Evolutionary conservation across 1,140 invertebrate species (phyloP).

Genomic region (Drosophila elegans): DNA sequence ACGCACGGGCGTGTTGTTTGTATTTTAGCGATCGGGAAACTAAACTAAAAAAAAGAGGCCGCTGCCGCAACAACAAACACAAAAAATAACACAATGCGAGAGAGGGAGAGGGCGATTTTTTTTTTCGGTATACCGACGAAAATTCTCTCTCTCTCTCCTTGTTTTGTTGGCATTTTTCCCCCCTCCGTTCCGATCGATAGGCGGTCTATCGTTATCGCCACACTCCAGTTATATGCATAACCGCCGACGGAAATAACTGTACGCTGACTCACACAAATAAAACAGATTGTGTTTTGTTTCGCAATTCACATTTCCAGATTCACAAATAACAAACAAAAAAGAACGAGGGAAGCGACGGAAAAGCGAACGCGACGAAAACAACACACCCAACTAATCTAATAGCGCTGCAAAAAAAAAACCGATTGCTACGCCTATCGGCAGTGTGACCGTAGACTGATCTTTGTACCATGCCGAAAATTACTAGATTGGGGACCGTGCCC

Average conservation of each 20-base stretch:
- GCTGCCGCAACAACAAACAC: conserved; percentile 46
- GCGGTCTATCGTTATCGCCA: conserved; percentile 19
- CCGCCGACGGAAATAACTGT: neutral
- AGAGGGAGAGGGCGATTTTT: conserved; percentile 7
- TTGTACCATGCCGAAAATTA: neutral
- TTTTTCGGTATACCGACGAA: conserved; percentile 10
- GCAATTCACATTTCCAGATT: conserved; percentile 27
- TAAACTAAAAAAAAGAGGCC: conserved; percentile 8
- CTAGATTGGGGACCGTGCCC: neutral
- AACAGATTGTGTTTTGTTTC: neutral
- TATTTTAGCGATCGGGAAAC: conserved; percentile 27
- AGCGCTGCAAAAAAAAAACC: too few species aligned
- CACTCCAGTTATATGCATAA: conserved; percentile 8
- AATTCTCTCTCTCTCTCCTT: conserved; percentile 8
- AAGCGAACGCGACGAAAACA: conserved; percentile 38
- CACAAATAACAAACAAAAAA: conserved; percentile 30
- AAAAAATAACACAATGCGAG: conserved; percentile 12
- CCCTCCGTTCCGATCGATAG: conserved; percentile 24
- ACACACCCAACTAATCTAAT: conserved; percentile 26
- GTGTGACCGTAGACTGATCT: conserved; percentile 5
- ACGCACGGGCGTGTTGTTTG: conserved; percentile 26
- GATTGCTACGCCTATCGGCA: neutral
- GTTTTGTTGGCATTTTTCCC: conserved; percentile 31
- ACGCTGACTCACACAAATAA: conserved; percentile 24
- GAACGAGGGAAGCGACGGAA: neutral